Evolutionary conservation across 30 jellyfish, hydroid and myxozoan genomes (phyloP), one percentile per base, ranked within the genome.

Genomic region (Mastigias papua): DNA sequence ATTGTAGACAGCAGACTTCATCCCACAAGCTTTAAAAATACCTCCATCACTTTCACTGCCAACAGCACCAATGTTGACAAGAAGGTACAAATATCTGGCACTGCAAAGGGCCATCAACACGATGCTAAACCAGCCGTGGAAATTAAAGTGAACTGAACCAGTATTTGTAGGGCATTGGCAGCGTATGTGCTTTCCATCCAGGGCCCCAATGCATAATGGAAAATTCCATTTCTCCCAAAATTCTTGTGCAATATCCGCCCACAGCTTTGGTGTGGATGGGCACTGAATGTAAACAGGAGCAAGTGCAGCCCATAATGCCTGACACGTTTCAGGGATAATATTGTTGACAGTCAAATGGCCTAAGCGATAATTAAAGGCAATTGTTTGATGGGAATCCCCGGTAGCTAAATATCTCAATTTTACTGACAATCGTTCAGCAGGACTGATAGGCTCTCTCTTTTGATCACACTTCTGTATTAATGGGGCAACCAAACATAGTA

Each of bases 31-130:
- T 42, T 21, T 33, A 70, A 76, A 87, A 28, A 58, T 73, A 54
- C 93, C 86, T 25, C 91, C 74, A 65, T 80, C 91, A 62, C 82
- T 66, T 1, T 54, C 90, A 80, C 90, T 80, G 69, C 90, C 82
- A 31, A 61, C 48, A 19, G 90, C 90, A 21, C 90, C 82, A 80
- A 80, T 80, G 50, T 62, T 37, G 73, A 65, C 91, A 54, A 60
- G 46, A 27, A 78, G 49, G 35, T 78, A 63, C 31, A 23, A 37
- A 63, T 78, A 78, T 6, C 89, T 33, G 48, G 89, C 89, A 78
- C 80, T 78, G 63, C 89, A 78, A 29, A 76, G 51, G 63, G 88
- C 88, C 82, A 79, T 79, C 46, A 79, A 30, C 35, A 79, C 82
- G 69, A 79, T 79, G 66, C 90, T 58, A 61, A 58, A 63, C 80